A percentile compares a stretch with the other conserved stretches of the same genome.
phyloP scores from a whole-genome alignment of 2,888 invertebrate genomes.

The Megaustenia siamemsis region DNA sequence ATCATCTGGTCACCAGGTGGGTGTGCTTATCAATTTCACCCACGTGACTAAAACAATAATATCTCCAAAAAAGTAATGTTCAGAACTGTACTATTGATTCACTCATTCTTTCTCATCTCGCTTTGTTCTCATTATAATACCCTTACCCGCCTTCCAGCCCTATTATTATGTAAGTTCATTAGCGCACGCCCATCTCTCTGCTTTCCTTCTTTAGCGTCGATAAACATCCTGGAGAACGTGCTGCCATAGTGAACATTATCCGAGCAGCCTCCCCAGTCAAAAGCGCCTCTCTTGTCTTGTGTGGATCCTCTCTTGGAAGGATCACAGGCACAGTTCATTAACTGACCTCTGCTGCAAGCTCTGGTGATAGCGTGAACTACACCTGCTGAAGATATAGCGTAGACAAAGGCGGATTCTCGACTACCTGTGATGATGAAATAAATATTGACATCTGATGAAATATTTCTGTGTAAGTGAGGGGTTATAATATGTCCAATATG shows the following conservation, averaged over 20 bases:
- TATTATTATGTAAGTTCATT: conserved; percentile 98
- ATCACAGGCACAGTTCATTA: conserved; percentile 92
- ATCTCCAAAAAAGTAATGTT: too few species aligned
- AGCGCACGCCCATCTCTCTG: conserved; percentile 86
- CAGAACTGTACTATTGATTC: too few species aligned
- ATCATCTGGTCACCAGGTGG: too few species aligned
- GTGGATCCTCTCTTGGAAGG: conserved; percentile 73
- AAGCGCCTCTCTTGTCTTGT: conserved; percentile 69
- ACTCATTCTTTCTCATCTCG: too few species aligned
- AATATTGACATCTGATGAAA: too few species aligned
- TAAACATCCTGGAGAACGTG: conserved; percentile 95
- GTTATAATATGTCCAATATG: too few species aligned
- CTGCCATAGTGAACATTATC: conserved; percentile 78
- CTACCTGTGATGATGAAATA: conserved; percentile 81
- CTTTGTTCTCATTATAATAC: too few species aligned
- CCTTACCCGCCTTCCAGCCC: conserved; percentile 94
- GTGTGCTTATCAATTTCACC: too few species aligned
- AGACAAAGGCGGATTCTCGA: conserved; percentile 83
- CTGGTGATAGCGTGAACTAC: conserved; percentile 94
- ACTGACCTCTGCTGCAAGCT: conserved; percentile 93
- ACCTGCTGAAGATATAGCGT: conserved; percentile 83
- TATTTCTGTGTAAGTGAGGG: too few species aligned
- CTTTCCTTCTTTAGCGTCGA: conserved; percentile 90
- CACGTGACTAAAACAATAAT: too few species aligned
- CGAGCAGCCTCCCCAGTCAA: conserved; percentile 92